phyloP scores from a whole-genome alignment of 2,797 vertebrate species.

The Sebastolobus altivelis region DNA sequence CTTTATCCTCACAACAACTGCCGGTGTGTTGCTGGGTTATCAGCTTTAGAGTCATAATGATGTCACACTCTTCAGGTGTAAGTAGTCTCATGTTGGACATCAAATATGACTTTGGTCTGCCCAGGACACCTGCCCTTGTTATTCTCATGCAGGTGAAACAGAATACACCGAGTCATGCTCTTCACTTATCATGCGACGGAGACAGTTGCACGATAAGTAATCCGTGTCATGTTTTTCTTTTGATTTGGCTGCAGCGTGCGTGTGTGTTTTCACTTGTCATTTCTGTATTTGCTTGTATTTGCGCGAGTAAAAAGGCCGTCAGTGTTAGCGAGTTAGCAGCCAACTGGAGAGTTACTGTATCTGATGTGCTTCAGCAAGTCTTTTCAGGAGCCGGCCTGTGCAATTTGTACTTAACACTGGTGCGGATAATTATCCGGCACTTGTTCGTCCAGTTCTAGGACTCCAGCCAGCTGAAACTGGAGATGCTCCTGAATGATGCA shows the following conservation, averaged over 20 bases:
- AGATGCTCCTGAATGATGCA: constrained; percentile 85
- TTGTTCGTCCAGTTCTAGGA: constrained; percentile 76
- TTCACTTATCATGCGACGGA: constrained; percentile 24
- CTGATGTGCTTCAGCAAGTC: constrained; percentile 77
- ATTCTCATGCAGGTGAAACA: constrained; percentile 61
- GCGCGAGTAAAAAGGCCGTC: not conserved
- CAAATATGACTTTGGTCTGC: constrained; percentile 77
- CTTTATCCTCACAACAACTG: constrained; percentile 76
- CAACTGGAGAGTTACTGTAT: constrained; percentile 51
- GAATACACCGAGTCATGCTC: constrained; percentile 60
- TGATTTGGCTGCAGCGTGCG: constrained; percentile 16
- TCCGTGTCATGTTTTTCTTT: constrained; percentile 38
- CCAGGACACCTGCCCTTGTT: constrained; percentile 70
- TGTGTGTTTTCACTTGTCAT: constrained; percentile 5
- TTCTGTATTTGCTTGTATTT: constrained; percentile 19
- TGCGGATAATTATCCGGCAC: constrained; percentile 81
- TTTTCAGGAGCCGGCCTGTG: constrained; percentile 73
- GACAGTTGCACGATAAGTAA: constrained; percentile 37
- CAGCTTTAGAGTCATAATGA: constrained; percentile 77
- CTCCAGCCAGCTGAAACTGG: constrained; percentile 80
- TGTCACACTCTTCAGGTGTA: constrained; percentile 77
- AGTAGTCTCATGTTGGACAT: constrained; percentile 77
- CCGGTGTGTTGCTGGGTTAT: constrained; percentile 74
- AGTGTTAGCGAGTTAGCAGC: constrained; percentile 36
- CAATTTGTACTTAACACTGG: constrained; percentile 88